phyloP scores from a whole-genome alignment of 2,888 invertebrate genomes.

The Leptogaster cylindrica region DNA sequence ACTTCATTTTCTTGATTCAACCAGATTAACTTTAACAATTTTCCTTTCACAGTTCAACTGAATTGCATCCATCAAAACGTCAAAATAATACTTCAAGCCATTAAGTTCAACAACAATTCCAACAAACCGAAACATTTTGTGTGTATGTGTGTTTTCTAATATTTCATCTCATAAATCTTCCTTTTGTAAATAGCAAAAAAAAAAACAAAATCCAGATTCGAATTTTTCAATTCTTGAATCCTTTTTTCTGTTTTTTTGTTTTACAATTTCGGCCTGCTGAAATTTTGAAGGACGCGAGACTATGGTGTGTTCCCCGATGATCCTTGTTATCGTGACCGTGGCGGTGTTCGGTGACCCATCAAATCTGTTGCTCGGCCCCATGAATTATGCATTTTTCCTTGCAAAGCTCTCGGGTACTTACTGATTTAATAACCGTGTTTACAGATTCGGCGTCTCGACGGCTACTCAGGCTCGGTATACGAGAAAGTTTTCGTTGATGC shows the following conservation, averaged over 20 bases:
- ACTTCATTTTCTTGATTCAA: no score
- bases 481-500: no score
- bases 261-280: background rate
- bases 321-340: background rate
- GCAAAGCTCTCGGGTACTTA: constrained; percentile 22
- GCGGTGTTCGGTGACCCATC: constrained; percentile 10
- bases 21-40: no score
- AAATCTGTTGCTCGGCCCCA: constrained; percentile 26
- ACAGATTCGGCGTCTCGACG: no score
- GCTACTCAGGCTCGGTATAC: no score
- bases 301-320: background rate
- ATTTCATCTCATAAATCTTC: no score
- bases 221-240: background rate
- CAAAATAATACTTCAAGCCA: constrained; percentile 11
- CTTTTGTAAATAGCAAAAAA: no score
- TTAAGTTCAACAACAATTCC: no score
- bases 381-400: constrained; percentile 31
- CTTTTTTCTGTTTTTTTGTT: background rate
- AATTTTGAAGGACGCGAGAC: background rate
- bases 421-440: constrained; percentile 35
- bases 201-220: no score
- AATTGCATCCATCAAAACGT: constrained; percentile 30
- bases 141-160: no score
- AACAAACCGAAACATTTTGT: no score
- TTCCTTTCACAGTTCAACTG: no score